A percentile compares a stretch with the other conserved stretches of the same genome.
These are phyloP conservation scores for Taenioides sp. DNA, from an alignment of 2,797 vertebrate genomes.

Conservation along the genomic window DNA sequence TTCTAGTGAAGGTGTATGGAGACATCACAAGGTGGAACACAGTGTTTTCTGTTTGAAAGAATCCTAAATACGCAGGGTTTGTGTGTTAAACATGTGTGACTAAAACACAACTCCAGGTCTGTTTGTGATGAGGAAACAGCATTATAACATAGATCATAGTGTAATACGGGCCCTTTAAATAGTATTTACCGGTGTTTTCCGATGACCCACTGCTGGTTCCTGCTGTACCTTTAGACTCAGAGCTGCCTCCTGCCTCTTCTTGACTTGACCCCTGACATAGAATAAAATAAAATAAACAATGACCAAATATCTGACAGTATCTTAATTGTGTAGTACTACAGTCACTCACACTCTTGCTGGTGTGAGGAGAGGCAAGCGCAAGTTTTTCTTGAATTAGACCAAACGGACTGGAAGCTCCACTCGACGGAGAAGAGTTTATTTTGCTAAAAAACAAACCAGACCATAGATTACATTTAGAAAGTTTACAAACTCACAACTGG, in stretches of 20 bases:
- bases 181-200: conserved; percentile 66
- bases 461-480: no score
- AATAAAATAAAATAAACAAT: background rate
- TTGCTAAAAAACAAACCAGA: conserved; percentile 52
- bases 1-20: no score
- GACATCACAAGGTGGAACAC: no score
- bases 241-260: conserved; percentile 54
- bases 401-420: conserved; percentile 86
- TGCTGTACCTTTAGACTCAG: conserved; percentile 52
- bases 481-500: background rate
- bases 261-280: conserved; percentile 52
- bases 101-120: no score
- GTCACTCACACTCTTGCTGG: conserved; percentile 56
- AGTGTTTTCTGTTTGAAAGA: no score
- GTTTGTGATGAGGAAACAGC: no score
- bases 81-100: no score
- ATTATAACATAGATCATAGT: no score
- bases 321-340: background rate
- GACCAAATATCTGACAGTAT: background rate
- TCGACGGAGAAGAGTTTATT: conserved; percentile 85
- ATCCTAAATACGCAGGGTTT: no score
- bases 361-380: conserved; percentile 77
- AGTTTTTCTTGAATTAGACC: conserved; percentile 71
- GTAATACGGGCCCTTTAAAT: no score
- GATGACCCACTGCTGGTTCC: conserved; percentile 62